Evolutionary conservation across 2,797 vertebrate species (phyloP).

Genomic region (Acipenser oxyrinchus): DNA sequence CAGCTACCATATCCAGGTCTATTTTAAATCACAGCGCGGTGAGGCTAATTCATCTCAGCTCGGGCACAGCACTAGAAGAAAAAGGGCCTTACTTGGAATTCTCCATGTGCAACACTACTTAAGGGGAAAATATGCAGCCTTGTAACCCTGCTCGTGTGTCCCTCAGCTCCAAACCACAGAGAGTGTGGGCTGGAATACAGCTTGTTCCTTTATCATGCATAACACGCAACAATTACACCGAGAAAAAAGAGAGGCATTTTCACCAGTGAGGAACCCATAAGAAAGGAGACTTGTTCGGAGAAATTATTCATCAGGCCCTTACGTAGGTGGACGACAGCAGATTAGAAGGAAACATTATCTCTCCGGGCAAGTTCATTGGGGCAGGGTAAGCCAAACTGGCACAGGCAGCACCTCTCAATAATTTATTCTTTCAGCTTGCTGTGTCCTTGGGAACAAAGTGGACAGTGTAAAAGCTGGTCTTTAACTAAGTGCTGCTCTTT

Average conservation of each 20-base stretch:
- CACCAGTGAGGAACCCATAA: conserved; percentile 28
- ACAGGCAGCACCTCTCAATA: conserved; percentile 55
- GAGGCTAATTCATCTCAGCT: neutral
- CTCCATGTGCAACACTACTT: neutral
- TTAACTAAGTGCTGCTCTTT: conserved; percentile 50
- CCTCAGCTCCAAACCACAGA: conserved; percentile 8
- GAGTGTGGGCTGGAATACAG: conserved; percentile 41
- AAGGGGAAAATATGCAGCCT: conserved; percentile 14
- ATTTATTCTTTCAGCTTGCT: conserved; percentile 62
- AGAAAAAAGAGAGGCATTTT: conserved; percentile 25
- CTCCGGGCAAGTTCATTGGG: conserved; percentile 64
- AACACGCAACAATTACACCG: conserved; percentile 38
- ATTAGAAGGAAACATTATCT: conserved; percentile 83
- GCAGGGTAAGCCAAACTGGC: conserved; percentile 48
- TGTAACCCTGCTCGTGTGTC: conserved; percentile 14
- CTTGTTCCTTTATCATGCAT: conserved; percentile 29
- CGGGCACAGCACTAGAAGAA: neutral
- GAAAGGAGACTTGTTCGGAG: conserved; percentile 63
- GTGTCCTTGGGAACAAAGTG: conserved; percentile 73
- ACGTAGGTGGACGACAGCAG: conserved; percentile 69
- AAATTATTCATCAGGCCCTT: conserved; percentile 58
- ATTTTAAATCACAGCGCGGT: neutral
- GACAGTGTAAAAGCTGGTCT: conserved; percentile 44
- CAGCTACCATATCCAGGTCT: too few species aligned
- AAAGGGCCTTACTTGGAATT: conserved; percentile 3